A percentile compares a stretch with the other conserved stretches of the same genome.
These are phyloP conservation scores for Octomys mimax DNA, from an alignment of 2,797 vertebrate species.

Conservation along the genomic window DNA sequence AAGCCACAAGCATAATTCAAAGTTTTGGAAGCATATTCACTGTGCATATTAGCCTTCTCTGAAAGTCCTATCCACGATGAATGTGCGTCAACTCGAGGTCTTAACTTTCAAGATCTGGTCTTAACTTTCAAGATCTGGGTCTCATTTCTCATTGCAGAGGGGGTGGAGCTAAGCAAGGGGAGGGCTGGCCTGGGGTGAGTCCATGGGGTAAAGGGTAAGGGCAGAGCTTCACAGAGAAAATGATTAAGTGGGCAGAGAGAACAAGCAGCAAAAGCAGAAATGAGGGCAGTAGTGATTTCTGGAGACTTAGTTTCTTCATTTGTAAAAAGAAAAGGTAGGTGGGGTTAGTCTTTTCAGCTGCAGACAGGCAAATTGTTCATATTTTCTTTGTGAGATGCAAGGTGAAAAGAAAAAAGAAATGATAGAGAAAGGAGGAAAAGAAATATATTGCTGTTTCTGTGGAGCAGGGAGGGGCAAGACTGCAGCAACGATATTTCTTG, in stretches of 20 bases:
- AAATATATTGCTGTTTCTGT: background rate
- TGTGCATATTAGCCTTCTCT: background rate
- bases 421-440: background rate
- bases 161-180: background rate
- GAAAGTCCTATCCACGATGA: background rate
- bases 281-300: background rate
- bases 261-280: background rate
- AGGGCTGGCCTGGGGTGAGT: rapidly evolving
- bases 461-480: background rate
- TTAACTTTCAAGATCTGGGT: background rate
- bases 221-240: background rate
- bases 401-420: background rate
- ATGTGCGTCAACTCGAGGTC: background rate
- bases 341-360: background rate
- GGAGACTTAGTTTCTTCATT: background rate
- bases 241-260: background rate
- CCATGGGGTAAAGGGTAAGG: background rate
- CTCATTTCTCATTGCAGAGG: background rate
- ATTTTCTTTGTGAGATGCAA: background rate
- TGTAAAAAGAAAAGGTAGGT: background rate
- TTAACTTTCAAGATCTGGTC: background rate
- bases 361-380: background rate
- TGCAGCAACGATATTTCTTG: background rate
- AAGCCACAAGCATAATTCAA: background rate
- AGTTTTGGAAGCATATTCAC: background rate